A percentile compares a stretch with the other conserved stretches of the same genome.
These are phyloP conservation scores for Sphaerophoria taeniata DNA, from an alignment of 2,888 invertebrate species.

Conservation along the genomic window DNA sequence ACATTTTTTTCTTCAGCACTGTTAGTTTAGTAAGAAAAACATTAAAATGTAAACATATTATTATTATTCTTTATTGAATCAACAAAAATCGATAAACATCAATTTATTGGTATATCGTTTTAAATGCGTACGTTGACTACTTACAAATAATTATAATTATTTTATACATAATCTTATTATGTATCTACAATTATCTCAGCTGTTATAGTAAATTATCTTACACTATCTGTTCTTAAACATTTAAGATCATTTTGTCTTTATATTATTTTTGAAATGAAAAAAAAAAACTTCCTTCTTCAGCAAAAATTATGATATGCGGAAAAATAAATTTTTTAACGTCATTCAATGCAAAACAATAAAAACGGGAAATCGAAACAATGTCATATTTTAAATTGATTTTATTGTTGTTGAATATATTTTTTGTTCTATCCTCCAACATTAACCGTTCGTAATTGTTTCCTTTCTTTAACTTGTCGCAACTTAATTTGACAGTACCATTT, in stretches of 20 bases:
- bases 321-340: no score
- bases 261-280: not conserved
- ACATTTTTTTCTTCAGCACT: not conserved
- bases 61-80: conserved; percentile 64
- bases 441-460: no score
- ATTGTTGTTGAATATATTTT: no score
- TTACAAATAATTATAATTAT: conserved; percentile 16
- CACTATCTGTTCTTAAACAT: conserved; percentile 10
- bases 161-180: conserved; percentile 48
- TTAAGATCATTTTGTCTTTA: not conserved
- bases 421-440: no score
- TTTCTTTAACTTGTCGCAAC: no score
- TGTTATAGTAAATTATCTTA: conserved; percentile 8
- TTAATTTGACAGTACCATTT: no score
- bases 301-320: not conserved
- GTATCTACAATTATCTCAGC: conserved; percentile 36
- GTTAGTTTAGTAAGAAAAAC: not conserved
- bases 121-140: conserved; percentile 4
- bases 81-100: conserved; percentile 69
- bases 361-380: no score
- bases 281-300: not conserved
- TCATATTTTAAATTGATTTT: no score
- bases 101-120: conserved; percentile 47
- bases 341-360: no score
- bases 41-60: conserved; percentile 44